Evolutionary conservation across 2,113 vertebrate genomes (phyloP).

Genomic region (Atractosteus spatula): DNA sequence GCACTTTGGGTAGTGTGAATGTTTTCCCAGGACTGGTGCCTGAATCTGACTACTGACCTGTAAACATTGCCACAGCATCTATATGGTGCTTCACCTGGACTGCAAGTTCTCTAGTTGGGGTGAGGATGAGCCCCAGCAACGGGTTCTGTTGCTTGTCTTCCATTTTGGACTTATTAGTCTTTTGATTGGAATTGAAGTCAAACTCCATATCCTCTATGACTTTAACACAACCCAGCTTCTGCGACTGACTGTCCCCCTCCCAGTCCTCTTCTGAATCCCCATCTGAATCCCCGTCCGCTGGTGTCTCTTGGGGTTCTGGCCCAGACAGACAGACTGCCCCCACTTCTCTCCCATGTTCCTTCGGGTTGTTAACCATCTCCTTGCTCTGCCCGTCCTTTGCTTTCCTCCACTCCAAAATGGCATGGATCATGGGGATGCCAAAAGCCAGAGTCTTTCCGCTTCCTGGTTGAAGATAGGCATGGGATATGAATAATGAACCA

Average conservation of each 20-base stretch:
- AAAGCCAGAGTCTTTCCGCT: slow-evolving; percentile 95
- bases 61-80: slow-evolving; percentile 84
- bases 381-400: slow-evolving; percentile 23
- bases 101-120: slow-evolving; percentile 92
- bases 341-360: slow-evolving; percentile 14
- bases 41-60: slow-evolving; percentile 61
- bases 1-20: no score
- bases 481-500: slow-evolving; percentile 21
- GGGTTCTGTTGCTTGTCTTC: slow-evolving; percentile 49
- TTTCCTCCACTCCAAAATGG: slow-evolving; percentile 82
- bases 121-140: slow-evolving; percentile 86
- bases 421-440: slow-evolving; percentile 92
- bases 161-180: slow-evolving; percentile 8
- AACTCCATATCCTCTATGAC: slow-evolving; percentile 46
- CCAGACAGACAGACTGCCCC: slow-evolving; percentile 45
- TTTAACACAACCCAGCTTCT: slow-evolving; percentile 44
- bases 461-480: slow-evolving; percentile 62
- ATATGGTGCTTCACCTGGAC: slow-evolving; percentile 94
- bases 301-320: not conserved
- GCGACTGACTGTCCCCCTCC: slow-evolving; percentile 27
- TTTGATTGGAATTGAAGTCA: not conserved
- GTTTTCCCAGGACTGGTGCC: not conserved
- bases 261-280: slow-evolving; percentile 14
- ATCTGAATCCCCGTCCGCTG: not conserved
- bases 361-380: not conserved